Evolutionary conservation across 1,140 invertebrate genomes (phyloP).

Genomic region (Asobara japonica): DNA sequence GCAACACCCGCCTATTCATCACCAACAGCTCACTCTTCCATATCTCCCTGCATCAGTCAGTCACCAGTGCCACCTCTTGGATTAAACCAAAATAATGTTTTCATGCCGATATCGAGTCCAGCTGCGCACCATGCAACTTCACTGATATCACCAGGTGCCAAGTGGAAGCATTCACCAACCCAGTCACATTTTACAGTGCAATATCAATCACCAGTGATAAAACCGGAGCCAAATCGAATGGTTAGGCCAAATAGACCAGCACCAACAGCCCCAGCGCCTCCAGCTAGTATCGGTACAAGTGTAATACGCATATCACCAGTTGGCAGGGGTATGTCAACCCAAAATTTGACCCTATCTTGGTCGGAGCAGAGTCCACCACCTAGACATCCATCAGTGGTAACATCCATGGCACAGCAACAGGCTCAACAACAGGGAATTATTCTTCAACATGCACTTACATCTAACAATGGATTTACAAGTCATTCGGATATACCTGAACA

Average conservation of each 20-base stretch:
- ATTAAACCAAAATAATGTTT: slow-evolving; percentile 78
- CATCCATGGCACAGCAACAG: slow-evolving; percentile 59
- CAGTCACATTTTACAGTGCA: slow-evolving; percentile 63
- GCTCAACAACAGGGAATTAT: slow-evolving; percentile 53
- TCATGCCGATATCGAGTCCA: slow-evolving; percentile 84
- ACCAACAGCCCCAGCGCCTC: slow-evolving; percentile 51
- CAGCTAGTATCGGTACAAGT: slow-evolving; percentile 72
- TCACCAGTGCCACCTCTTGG: slow-evolving; percentile 72
- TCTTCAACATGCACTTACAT: slow-evolving; percentile 56
- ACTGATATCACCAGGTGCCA: slow-evolving; percentile 58
- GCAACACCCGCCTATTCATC: slow-evolving; percentile 88
- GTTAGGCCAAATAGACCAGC: slow-evolving; percentile 58
- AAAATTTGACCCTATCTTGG: slow-evolving; percentile 54
- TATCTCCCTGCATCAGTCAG: slow-evolving; percentile 73
- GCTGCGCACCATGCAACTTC: slow-evolving; percentile 64
- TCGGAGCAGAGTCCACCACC: slow-evolving; percentile 60
- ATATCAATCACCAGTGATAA: slow-evolving; percentile 71
- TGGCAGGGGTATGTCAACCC: slow-evolving; percentile 48
- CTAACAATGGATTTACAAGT: slow-evolving; percentile 51
- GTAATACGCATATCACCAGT: slow-evolving; percentile 84
- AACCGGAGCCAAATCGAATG: slow-evolving; percentile 66
- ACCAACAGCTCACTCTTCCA: slow-evolving; percentile 74
- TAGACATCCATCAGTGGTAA: slow-evolving; percentile 59
- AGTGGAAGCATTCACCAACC: slow-evolving; percentile 67
- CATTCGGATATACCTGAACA: slow-evolving; percentile 52